Evolutionary conservation across 2,888 invertebrate genomes (phyloP), one percentile per base, ranked within the genome.

Genomic region (Drosophila phalerata): DNA sequence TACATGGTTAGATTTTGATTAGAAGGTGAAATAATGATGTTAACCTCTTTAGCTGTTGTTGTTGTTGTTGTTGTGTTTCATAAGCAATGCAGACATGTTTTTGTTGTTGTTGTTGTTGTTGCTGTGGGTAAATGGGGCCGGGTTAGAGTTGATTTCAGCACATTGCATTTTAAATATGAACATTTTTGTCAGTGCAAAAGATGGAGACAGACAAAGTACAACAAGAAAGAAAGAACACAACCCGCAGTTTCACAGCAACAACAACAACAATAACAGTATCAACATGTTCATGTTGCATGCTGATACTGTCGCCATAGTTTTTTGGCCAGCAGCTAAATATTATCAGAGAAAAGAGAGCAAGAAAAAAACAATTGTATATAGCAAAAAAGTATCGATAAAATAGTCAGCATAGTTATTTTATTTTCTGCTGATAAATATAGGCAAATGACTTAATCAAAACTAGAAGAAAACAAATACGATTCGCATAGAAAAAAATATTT

Each of bases 21-120:
- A 89, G 85, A 85, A 87, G 89, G 88, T 89, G 88, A 88, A 88
- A 88, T 88, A 88, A 88, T 88, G 89, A 89, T 88, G 89, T 88
- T 89, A 88, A 88, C 89, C 88, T 82, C 88, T 77, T 73, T 68
- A 61, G 64, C 45, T 65, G 68, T 63, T 69, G 52, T 55, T 62
- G 53, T 28, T 28, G 28, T 28, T 28, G 28, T 22, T 40, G 64
- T 11, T 47, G 45, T 34, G 64, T 70, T 71, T 73, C 70, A 51
- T 62, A 77, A 57, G 70, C 73, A 69, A 25, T 22, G 25, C 51
- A 51, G 37, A 22, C 34, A 37, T 52, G 40, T 53, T 38, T 5
- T 30, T 40, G 55, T 8, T 51, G 48, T 11, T 42, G 63, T 52
- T 69, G 76, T 34, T 73, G 47, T 42, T 56, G 61, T 47, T 66